Evolutionary conservation across 2,888 invertebrate species (phyloP).

Genomic region (Stegana nigrithorax): DNA sequence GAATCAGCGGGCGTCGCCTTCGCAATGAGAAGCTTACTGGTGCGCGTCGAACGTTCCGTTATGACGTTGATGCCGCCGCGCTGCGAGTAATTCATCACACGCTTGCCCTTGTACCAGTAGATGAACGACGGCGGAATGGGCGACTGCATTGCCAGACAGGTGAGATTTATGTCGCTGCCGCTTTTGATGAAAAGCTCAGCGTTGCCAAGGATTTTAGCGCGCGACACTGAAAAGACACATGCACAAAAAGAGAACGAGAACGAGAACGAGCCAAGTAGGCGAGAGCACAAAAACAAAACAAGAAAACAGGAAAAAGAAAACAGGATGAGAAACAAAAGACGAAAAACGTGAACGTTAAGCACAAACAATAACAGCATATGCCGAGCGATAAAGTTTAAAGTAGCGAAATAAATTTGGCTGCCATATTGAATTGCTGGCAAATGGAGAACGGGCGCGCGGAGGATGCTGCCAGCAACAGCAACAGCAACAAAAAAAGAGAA

Average conservation of each 20-base stretch:
- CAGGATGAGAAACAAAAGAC: slow-evolving; percentile 21
- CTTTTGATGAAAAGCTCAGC: slow-evolving; percentile 90
- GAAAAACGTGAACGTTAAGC: slow-evolving; percentile 10
- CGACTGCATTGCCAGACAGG: slow-evolving; percentile 86
- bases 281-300: neutral
- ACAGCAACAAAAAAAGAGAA: neutral
- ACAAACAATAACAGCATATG: neutral
- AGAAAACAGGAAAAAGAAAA: neutral
- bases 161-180: slow-evolving; percentile 93
- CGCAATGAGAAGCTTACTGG: slow-evolving; percentile 87
- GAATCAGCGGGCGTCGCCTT: slow-evolving; percentile 87
- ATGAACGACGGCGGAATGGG: slow-evolving; percentile 79
- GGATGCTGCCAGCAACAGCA: neutral
- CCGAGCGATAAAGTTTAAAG: slow-evolving; percentile 1
- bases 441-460: neutral
- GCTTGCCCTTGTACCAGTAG: slow-evolving; percentile 87
- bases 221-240: slow-evolving; percentile 77
- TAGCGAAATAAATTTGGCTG: slow-evolving; percentile 6
- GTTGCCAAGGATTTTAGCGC: slow-evolving; percentile 89
- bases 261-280: slow-evolving; percentile 2
- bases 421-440: neutral
- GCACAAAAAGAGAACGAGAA: neutral
- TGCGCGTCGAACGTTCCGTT: slow-evolving; percentile 87
- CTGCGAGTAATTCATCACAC: slow-evolving; percentile 88
- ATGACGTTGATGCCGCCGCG: slow-evolving; percentile 90